phyloP scores from a whole-genome alignment of 2,888 invertebrate species.

The Zygogramma bicolorata region DNA sequence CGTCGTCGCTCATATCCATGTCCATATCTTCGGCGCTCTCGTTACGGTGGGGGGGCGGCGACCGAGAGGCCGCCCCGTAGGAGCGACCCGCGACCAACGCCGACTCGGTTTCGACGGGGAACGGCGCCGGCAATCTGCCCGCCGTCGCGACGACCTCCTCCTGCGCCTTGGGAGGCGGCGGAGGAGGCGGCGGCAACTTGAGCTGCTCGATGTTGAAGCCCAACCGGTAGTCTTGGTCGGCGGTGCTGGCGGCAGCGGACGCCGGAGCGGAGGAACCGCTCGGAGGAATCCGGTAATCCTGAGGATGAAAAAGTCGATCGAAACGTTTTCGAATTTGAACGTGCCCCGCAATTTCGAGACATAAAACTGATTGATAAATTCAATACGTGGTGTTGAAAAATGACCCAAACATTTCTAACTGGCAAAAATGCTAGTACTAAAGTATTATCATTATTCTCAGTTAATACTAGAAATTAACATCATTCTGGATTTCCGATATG shows the following conservation, averaged over 20 bases:
- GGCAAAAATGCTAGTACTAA: no score
- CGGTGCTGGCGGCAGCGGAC: background rate
- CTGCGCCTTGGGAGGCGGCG: conserved; percentile 64
- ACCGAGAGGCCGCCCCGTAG: conserved; percentile 26
- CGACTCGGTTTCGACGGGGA: conserved; percentile 8
- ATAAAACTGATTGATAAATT: no score
- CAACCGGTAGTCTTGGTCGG: conserved; percentile 63
- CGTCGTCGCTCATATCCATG: conserved; percentile 90
- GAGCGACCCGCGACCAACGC: conserved; percentile 29
- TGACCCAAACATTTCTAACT: no score
- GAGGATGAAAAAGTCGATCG: no score
- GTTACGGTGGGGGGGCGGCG: conserved; percentile 42
- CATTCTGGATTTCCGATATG: no score
- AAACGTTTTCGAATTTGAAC: no score
- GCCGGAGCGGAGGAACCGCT: conserved; percentile 21
- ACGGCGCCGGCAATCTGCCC: background rate
- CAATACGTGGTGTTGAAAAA: no score
- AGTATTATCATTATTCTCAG: no score
- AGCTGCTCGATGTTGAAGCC: conserved; percentile 59
- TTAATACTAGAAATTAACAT: no score
- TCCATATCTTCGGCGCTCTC: conserved; percentile 86
- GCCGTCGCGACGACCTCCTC: conserved; percentile 1
- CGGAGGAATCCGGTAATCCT: conserved; percentile 56
- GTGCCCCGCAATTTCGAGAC: no score
- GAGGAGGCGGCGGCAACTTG: conserved; percentile 68